Evolutionary conservation across 2,888 invertebrate species (phyloP).

Genomic region (Callinectes sapidus): DNA sequence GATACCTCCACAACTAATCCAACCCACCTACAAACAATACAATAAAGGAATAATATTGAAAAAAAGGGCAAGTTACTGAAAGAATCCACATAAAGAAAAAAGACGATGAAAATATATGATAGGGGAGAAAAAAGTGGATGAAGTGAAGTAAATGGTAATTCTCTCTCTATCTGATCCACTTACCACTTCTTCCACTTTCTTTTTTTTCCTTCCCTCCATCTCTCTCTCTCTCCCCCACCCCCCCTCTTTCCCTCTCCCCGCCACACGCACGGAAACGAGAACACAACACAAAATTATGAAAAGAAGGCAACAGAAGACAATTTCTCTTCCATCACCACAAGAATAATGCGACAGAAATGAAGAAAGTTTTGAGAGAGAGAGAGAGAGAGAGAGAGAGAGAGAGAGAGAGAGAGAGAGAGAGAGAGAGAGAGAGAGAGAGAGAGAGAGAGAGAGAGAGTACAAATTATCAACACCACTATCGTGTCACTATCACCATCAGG

Average conservation of each 20-base stretch:
- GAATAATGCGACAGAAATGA: not conserved
- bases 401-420: conserved; percentile 33
- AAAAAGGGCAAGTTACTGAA: no score
- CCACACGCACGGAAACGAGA: not conserved
- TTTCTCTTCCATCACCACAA: not conserved
- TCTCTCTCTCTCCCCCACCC: not conserved
- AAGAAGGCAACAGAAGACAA: not conserved
- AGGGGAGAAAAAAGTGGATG: no score
- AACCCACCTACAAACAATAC: not conserved
- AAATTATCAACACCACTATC: not conserved
- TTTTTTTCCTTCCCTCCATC: not conserved
- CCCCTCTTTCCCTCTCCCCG: not conserved
- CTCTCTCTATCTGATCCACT: no score
- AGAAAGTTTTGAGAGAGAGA: not conserved
- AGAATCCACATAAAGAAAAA: no score
- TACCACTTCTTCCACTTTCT: no score
- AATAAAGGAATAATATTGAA: no score
- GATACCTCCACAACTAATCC: not conserved
- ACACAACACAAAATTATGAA: not conserved
- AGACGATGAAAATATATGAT: no score
- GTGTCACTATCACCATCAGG: not conserved
- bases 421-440: conserved; percentile 36
- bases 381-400: conserved; percentile 42
- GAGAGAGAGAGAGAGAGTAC: not conserved
- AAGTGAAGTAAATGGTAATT: no score